Evolutionary conservation across 2,888 invertebrate species (phyloP).

Genomic region (Blastobasis adustella): DNA sequence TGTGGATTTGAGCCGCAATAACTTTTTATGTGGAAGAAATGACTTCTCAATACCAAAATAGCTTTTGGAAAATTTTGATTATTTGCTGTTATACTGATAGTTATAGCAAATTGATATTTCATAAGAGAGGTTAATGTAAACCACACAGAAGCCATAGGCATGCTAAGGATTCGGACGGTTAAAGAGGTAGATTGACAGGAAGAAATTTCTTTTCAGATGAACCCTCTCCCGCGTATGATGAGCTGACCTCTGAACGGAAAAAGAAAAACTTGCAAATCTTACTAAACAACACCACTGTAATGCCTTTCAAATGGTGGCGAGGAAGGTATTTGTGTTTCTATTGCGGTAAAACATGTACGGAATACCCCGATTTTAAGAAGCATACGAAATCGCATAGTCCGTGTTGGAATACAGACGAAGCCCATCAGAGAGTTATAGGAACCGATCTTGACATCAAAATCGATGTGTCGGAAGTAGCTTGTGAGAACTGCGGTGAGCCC

Average conservation of each 20-base stretch:
- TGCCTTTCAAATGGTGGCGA: conserved; percentile 68
- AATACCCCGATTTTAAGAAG: conserved; percentile 46
- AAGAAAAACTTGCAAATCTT: conserved; percentile 56
- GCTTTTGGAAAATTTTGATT: too few relatives aligned
- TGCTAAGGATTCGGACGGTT: too few relatives aligned
- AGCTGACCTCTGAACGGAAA: conserved; percentile 42
- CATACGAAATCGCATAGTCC: conserved; percentile 50
- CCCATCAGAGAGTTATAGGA: conserved; percentile 43
- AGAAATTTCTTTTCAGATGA: conserved; percentile 63
- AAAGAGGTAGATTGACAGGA: conserved; percentile 34
- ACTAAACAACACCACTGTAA: conserved; percentile 56
- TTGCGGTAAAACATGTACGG: conserved; percentile 41
- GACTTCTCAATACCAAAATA: too few relatives aligned
- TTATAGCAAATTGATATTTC: too few relatives aligned
- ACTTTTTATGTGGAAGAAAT: too few relatives aligned
- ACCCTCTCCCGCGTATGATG: conserved; percentile 38
- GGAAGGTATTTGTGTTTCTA: conserved; percentile 54
- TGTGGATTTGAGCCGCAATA: too few relatives aligned
- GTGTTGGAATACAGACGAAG: conserved; percentile 40
- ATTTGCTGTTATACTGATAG: too few relatives aligned
- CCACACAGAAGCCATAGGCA: too few relatives aligned
- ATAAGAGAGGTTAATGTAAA: too few relatives aligned
- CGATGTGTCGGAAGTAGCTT: conserved; percentile 51
- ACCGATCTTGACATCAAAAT: conserved; percentile 48
- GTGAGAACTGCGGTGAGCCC: conserved; percentile 46